Base-by-base conservation (phyloP, 2,113 vertebrate species). In the Mustela nigripes region DNA sequence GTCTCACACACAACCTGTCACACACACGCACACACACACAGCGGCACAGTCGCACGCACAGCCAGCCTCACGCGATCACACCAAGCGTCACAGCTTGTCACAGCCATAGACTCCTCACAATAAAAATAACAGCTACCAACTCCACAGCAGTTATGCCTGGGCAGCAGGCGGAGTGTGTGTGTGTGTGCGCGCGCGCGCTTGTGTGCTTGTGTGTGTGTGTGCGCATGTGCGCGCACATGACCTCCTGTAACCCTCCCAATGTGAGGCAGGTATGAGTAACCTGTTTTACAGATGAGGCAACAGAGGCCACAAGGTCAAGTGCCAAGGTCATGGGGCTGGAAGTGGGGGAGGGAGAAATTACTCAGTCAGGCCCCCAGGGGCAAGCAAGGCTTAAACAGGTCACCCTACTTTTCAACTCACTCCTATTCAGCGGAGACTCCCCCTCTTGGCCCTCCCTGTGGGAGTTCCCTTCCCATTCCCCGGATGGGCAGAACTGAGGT, bases 1-100 rank as follows among this genome's bases (percentile, higher is more conserved):
- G 97, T 98, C 98, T 98, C 97, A 98, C 97, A 98, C 96, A 96
- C 97, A 98, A 95, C 97, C 97, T 98, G 97, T 97, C 97, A 98
- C 96, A 97, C 97, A 78, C 98, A 50, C 94, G 33, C 96, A 87
- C 96, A 83, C 96, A 97, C 80, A 95, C 93, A 97, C 95, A 97
- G 95, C 84, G 87, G 97, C 98, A 98, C 97, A 96, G 95, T 95
- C 96, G 89, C 95, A 90, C 97, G 91, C 97, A 98, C 98, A 98
- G 95, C 96, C 98, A 98, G 98, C 97, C 98, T 96, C 96, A 94
- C 93, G 73, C 88, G 90, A 97, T 98, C 96, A 97, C 98, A 98
- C 98, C 94, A 93, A 96, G 95, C 95, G 86, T 98, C 98, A 97
- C 97, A 97, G 98, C 97, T 98, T 98, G 98, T 98, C 98, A 98